Evolutionary conservation across 2,888 invertebrate genomes (phyloP), one percentile per base, ranked within the genome.

Genomic region (Metellina segmentata): DNA sequence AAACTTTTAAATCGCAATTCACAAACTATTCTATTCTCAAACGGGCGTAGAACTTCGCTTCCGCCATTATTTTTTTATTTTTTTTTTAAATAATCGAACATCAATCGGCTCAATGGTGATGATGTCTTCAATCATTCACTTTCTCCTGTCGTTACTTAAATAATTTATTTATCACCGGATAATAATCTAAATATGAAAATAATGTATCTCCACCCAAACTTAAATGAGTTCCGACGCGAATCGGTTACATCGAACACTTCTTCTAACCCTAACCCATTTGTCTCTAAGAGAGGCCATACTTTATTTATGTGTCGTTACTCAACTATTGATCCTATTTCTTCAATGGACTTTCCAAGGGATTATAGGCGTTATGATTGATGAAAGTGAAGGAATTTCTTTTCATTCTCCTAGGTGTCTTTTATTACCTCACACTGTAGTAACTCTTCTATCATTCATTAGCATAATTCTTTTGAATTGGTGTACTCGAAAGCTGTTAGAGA

Each of bases 161-260:
- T 91, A 53, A 91, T 79, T 72, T 91, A 87, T 87, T 91, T 91
- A 78, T 34, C 20, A 7, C 49, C 49, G 52, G 91, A 91, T 91
- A 79, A 91, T 61, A 83, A 91, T 91, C 91, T 83, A 78, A 91
- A 91, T 88, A 72, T 53, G 71, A 82, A 75, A 82, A 70, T 86
- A 86, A 78, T 53, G 72, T 71, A 79, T 83, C 87, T 61, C 86
- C 91, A 91, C 91, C 91, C 91, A 83, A 85, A 87, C 19, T 48
- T 34, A 71, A 83, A 91, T 74, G 83, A 72, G 82, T 79, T 87
- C 75, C 71, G 71, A 61, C 70, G 49, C 34, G 20, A 79, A 85
- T 53, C 51, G 77, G 81, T 75, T 75, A 61, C 49, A 74, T 74
- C 49, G 74, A n/a, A 34, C 79, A 70, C 87, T 49, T 86, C 53